Conservation (phyloP, 35 echinoderm and acorn worm species). For the Patiria miniata region DNA sequence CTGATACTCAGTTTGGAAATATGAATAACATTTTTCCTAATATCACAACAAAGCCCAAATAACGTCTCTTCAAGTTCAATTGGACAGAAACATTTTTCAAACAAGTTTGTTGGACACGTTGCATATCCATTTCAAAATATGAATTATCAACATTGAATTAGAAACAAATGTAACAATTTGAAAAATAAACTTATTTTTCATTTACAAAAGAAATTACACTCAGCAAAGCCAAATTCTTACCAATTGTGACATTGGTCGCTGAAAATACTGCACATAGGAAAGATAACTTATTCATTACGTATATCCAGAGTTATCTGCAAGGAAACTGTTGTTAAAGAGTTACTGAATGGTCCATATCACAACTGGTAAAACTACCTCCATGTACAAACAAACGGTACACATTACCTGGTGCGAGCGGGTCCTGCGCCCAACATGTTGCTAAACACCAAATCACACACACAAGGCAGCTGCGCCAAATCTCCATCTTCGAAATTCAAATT, state of each 20-base stretch:
- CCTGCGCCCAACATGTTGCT: slow-evolving; percentile 16
- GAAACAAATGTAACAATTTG: too few relatives aligned
- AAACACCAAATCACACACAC: not conserved
- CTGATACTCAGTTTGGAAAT: too few relatives aligned
- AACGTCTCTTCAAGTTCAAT: too few relatives aligned
- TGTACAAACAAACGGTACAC: not conserved
- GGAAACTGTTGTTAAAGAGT: too few relatives aligned
- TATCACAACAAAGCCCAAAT: too few relatives aligned
- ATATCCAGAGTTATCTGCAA: not conserved
- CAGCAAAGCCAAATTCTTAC: not conserved
- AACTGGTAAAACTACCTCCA: not conserved
- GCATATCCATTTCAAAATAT: too few relatives aligned
- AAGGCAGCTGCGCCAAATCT: not conserved
- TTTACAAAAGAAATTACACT: too few relatives aligned
- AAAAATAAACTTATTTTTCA: too few relatives aligned
- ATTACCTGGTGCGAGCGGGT: slow-evolving; percentile 1
- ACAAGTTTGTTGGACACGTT: too few relatives aligned
- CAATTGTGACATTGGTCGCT: not conserved
- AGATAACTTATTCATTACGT: not conserved
- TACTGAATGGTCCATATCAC: not conserved
- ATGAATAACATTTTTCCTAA: too few relatives aligned
- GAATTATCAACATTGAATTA: too few relatives aligned
- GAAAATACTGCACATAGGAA: not conserved
- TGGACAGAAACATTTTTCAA: too few relatives aligned
- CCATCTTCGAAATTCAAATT: not conserved